These are phyloP conservation scores for Loriculus beryllinus DNA, from an alignment of 2,797 vertebrate species.

Conservation along the genomic window DNA sequence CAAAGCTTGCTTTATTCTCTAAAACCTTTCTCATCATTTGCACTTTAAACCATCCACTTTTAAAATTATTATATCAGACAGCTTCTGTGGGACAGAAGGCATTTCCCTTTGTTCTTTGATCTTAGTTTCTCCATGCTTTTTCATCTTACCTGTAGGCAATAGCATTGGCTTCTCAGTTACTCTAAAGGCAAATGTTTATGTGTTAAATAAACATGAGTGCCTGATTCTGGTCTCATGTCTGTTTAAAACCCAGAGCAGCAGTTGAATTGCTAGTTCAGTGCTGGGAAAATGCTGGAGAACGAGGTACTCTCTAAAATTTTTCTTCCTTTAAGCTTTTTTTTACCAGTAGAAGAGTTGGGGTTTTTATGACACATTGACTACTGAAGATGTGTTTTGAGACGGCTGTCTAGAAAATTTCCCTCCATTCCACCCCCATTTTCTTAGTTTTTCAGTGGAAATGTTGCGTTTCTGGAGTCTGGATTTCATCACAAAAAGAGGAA, in stretches of 20 bases:
- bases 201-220: neutral
- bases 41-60: slow-evolving; percentile 18
- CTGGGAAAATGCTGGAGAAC: neutral
- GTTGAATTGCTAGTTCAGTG: neutral
- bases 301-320: neutral
- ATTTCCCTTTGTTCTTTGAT: slow-evolving; percentile 17
- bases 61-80: neutral
- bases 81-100: neutral
- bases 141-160: slow-evolving; percentile 5
- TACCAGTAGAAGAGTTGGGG: neutral
- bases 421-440: neutral
- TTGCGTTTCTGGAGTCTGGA: neutral
- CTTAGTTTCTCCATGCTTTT: neutral
- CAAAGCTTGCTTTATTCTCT: slow-evolving; percentile 19
- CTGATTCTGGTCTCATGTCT: neutral
- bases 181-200: neutral
- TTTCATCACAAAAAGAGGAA: slow-evolving; percentile 24
- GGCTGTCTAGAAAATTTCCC: neutral
- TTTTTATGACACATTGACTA: neutral
- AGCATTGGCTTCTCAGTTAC: neutral
- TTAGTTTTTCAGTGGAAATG: neutral
- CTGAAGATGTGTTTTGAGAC: neutral
- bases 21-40: neutral
- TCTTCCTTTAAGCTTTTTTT: neutral
- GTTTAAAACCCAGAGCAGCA: neutral